Evolutionary conservation across 2,888 invertebrate genomes (phyloP), one percentile per base, ranked within the genome.

Genomic region (Antheraea yamamai): DNA sequence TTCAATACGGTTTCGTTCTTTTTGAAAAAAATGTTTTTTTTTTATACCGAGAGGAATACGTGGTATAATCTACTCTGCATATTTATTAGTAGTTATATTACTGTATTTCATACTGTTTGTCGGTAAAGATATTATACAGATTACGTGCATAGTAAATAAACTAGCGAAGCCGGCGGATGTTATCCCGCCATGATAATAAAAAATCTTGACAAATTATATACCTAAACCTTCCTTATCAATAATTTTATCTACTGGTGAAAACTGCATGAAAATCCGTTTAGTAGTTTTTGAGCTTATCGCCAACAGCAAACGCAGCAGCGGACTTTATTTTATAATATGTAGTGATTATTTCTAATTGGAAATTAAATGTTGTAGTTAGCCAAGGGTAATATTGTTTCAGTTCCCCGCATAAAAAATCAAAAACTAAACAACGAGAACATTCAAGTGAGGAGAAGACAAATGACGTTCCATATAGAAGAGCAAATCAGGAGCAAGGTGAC

Each of bases 401-500:
- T 85, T 94, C 95, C 76, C 92, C 93, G 77, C 89, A 88, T 16
- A 94, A 92, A 84, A 80, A 84, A 77, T 81, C 78, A 23, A 94
- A 91, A 84, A 90, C 91, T 52, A 92, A 85, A 78, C 84, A 84
- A 76, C 83, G 89, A 82, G 85, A 95, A 81, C 85, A 92, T 83
- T 76, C 91, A 81, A 79, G 86, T 82, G 92, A 90, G 55, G 81
- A 81, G 52, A 91, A 90, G n/a, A 61, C 79, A 83, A 82, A 92
- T 86, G 84, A 94, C 81, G 76, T 84, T 79, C 85, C 87, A 18
- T 81, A 84, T 79, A 94, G 91, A 81, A 95, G 91, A 75, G 90
- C 91, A 70, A 93, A 95, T 10, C 89, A 90, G 75, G 93, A 91
- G 68, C 94, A 91, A 79, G 95, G 94, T 76, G 95, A 94, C 51